phyloP scores from a whole-genome alignment of 2,888 invertebrate genomes.

The Auanema freiburgensis region DNA sequence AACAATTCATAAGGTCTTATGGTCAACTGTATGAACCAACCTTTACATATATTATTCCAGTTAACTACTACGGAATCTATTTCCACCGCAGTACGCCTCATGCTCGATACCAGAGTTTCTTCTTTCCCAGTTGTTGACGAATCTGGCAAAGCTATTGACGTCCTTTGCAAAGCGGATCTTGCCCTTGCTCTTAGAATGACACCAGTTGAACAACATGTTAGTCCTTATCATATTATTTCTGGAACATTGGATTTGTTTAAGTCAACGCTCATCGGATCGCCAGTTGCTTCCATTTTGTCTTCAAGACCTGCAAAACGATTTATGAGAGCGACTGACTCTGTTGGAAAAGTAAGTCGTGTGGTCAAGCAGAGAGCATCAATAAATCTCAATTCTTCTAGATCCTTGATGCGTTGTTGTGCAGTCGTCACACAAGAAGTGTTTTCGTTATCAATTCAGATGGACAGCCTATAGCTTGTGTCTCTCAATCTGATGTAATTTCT shows the following conservation, averaged over 20 bases:
- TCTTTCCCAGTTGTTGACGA: slow-evolving; percentile 40
- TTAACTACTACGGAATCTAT: slow-evolving; percentile 16
- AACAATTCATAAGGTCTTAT: slow-evolving; percentile 19
- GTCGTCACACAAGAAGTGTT: slow-evolving; percentile 20
- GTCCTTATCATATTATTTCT: not conserved
- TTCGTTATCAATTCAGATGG: slow-evolving; percentile 13
- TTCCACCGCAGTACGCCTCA: slow-evolving; percentile 29
- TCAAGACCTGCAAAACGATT: slow-evolving; percentile 4
- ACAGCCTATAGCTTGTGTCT: slow-evolving; percentile 20
- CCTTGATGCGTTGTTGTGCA: slow-evolving; percentile 19
- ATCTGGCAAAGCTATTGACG: slow-evolving; percentile 21
- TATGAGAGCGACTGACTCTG: slow-evolving; percentile 12
- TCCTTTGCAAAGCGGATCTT: slow-evolving; percentile 26
- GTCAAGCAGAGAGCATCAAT: not conserved
- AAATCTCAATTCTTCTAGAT: slow-evolving; percentile 8
- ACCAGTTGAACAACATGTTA: slow-evolving; percentile 10
- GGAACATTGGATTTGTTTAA: slow-evolving; percentile 1
- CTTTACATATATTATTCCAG: slow-evolving; percentile 13
- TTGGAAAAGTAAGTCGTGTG: slow-evolving; percentile 7
- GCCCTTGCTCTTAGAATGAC: slow-evolving; percentile 18
- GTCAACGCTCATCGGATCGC: slow-evolving; percentile 6
- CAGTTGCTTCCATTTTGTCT: slow-evolving; percentile 7
- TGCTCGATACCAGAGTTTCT: slow-evolving; percentile 40
- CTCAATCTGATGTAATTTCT: slow-evolving; percentile 25
- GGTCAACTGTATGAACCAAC: not conserved